phyloP scores from a whole-genome alignment of 2,797 vertebrate species.

The Podargus strigoides region DNA sequence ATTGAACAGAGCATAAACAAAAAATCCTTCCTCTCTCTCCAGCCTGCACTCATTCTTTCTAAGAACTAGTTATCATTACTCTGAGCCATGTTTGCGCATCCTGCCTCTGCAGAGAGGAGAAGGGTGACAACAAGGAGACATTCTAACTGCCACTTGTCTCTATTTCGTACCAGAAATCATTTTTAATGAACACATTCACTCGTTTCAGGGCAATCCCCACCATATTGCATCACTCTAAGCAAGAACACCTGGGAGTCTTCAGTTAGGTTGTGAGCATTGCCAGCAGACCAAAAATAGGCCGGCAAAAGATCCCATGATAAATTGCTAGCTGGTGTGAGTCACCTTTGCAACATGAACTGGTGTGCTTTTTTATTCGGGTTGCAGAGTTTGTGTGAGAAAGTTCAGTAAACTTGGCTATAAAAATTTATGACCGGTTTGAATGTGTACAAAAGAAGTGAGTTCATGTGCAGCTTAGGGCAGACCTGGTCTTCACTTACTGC shows the following conservation, averaged over 20 bases:
- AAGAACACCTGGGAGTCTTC: conserved; percentile 69
- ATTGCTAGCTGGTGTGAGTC: conserved; percentile 60
- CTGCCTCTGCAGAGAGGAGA: conserved; percentile 17
- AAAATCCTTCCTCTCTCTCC: neutral
- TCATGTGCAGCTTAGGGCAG: neutral
- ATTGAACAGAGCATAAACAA: neutral
- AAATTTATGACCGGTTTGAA: conserved; percentile 36
- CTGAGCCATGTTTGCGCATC: neutral
- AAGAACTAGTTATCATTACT: conserved; percentile 39
- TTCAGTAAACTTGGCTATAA: conserved; percentile 46
- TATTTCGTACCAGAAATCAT: conserved; percentile 38
- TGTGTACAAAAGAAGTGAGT: conserved; percentile 25
- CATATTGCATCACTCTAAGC: neutral
- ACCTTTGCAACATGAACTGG: conserved; percentile 54
- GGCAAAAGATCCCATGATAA: conserved; percentile 53
- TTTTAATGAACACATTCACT: conserved; percentile 72
- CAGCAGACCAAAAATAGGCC: conserved; percentile 61
- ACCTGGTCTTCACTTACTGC: neutral
- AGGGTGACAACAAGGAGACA: conserved; percentile 56
- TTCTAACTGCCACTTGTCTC: conserved; percentile 19
- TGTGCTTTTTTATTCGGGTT: conserved; percentile 44
- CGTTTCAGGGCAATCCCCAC: conserved; percentile 41
- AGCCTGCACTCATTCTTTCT: neutral
- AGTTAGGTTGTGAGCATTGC: neutral
- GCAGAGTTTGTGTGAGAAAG: conserved; percentile 46